These are phyloP conservation scores for Pipistrellus pygmaeus DNA, from an alignment of 2,797 vertebrate genomes.

Conservation along the genomic window DNA sequence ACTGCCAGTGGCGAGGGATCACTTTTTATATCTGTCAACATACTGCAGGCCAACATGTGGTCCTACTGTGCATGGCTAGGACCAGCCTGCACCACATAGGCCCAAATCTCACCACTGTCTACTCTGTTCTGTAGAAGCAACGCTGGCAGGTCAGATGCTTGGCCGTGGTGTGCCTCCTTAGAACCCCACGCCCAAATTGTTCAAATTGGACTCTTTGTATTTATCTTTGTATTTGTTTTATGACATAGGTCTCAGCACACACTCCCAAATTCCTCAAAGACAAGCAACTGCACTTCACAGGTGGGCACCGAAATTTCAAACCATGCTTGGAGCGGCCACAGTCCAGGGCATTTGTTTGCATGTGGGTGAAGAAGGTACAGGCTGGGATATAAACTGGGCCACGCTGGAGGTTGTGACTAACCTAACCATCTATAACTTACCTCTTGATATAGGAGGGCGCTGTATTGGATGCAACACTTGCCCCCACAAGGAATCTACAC, in stretches of 20 bases:
- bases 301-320: fast-evolving
- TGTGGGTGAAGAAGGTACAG: neutral
- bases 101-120: neutral
- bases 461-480: neutral
- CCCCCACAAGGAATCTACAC: neutral
- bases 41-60: neutral
- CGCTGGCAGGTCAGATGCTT: fast-evolving
- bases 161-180: too few relatives aligned
- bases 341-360: neutral
- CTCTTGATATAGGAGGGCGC: neutral
- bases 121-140: neutral
- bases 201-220: too few relatives aligned
- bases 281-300: too few relatives aligned
- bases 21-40: neutral
- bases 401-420: neutral
- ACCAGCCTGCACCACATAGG: fast-evolving
- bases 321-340: neutral
- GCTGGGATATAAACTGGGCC: neutral
- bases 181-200: too few relatives aligned
- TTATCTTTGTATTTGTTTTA: too few relatives aligned
- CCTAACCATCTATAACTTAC: neutral
- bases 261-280: neutral
- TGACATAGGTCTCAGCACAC: neutral
- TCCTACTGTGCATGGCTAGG: neutral
- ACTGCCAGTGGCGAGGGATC: neutral